These are phyloP conservation scores for Hylaea fasciaria DNA, from an alignment of 2,888 invertebrate species.

Conservation along the genomic window DNA sequence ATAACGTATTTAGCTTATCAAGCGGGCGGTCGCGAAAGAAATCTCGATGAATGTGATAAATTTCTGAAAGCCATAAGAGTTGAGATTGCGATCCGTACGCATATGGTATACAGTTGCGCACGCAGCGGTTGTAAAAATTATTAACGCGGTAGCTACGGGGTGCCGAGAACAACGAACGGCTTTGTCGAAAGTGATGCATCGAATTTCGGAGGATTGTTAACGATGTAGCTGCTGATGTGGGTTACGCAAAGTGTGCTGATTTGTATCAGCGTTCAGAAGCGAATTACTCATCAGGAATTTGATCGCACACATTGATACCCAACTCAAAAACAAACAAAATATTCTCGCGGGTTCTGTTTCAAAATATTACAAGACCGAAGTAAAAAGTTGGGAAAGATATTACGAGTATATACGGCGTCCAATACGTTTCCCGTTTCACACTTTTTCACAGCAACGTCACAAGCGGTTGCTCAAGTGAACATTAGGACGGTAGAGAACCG, in stretches of 20 bases:
- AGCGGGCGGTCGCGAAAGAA: conserved; percentile 30
- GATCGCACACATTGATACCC: conserved; percentile 7
- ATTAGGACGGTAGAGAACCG: conserved; percentile 48
- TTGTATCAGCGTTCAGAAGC: conserved; percentile 18
- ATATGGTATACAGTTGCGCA: conserved; percentile 68
- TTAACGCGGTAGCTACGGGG: conserved; percentile 44
- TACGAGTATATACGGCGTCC: conserved; percentile 34
- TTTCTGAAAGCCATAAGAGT: conserved; percentile 57
- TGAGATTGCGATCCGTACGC: conserved; percentile 63
- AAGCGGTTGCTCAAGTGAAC: conserved; percentile 39
- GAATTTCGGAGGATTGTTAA: conserved; percentile 26
- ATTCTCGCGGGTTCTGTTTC: conserved; percentile 11
- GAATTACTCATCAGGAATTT: conserved; percentile 20
- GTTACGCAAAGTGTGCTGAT: conserved; percentile 25
- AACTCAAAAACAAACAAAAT: conserved; percentile 4
- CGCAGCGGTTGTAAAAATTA: conserved; percentile 61
- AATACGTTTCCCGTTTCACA: conserved; percentile 38
- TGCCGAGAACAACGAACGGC: conserved; percentile 45
- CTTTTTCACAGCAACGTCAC: conserved; percentile 39
- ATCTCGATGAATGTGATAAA: conserved; percentile 46
- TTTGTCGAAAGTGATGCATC: conserved; percentile 41
- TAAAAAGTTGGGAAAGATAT: conserved; percentile 26
- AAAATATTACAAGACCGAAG: conserved; percentile 13
- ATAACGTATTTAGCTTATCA: conserved; percentile 52
- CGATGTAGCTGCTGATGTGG: conserved; percentile 24